A percentile compares a stretch with the other conserved stretches of the same genome.
These are phyloP conservation scores for Phacellophora camtschatica DNA, from an alignment of 30 jellyfish, hydroid and myxozoan genomes.

Conservation along the genomic window DNA sequence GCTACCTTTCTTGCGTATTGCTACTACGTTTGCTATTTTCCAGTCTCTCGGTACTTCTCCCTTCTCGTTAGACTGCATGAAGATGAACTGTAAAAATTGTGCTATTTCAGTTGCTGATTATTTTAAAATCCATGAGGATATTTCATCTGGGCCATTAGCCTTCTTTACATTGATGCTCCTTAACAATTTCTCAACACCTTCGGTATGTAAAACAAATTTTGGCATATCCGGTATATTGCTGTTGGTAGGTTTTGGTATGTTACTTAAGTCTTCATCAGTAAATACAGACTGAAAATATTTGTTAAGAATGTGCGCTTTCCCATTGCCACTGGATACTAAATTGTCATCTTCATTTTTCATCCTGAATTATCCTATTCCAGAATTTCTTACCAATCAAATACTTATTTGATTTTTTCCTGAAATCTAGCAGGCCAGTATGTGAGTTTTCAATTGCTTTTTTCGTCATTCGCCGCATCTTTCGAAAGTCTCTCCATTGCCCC, in stretches of 20 bases:
- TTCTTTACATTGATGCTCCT: background rate
- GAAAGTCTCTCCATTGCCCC: background rate
- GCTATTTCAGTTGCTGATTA: background rate
- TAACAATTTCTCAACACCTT: background rate
- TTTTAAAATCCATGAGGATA: background rate
- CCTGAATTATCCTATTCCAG: constrained; percentile 13
- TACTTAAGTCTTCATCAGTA: background rate
- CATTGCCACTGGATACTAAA: constrained; percentile 15
- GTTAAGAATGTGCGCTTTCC: constrained; percentile 31
- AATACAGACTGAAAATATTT: constrained; percentile 17
- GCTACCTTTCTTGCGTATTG: background rate
- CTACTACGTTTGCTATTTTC: background rate
- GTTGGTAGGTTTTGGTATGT: background rate
- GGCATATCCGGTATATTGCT: background rate
- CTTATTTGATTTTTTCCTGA: background rate
- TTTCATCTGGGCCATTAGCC: background rate
- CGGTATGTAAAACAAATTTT: background rate
- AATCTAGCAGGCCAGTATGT: background rate
- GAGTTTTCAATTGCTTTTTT: constrained; percentile 17
- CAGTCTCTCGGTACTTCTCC: background rate
- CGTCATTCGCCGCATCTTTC: constrained; percentile 30
- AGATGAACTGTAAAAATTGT: background rate
- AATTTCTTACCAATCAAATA: background rate
- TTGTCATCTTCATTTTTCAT: constrained; percentile 15
- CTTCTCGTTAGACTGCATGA: background rate